Percentiles rank a stretch among this genome's conserved stretches.
Evolutionary conservation across 2,888 invertebrate genomes (phyloP).

Genomic region (Cephus runcator): DNA sequence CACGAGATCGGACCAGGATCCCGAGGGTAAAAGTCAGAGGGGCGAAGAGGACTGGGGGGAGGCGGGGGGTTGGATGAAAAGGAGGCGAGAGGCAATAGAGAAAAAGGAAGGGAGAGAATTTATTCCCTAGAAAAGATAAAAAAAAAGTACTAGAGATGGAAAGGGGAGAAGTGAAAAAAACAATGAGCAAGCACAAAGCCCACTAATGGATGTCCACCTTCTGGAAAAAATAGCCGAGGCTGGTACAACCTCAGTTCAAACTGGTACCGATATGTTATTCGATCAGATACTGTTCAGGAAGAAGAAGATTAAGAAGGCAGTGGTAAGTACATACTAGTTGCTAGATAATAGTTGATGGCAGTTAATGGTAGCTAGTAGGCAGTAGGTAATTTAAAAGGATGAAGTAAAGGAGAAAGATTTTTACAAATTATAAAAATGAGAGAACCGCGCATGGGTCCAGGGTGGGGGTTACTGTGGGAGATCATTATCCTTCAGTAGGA

Average conservation of each 20-base stretch:
- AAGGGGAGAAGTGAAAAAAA: neutral
- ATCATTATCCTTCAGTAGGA: neutral
- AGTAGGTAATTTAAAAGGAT: neutral
- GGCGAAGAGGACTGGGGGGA: conserved; percentile 14
- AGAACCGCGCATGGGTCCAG: neutral
- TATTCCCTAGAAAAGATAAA: neutral
- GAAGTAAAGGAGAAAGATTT: neutral
- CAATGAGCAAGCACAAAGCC: conserved; percentile 50
- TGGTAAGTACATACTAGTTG: neutral
- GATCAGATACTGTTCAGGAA: neutral
- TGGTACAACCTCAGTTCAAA: neutral
- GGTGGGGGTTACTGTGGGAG: neutral
- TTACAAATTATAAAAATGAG: neutral
- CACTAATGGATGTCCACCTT: conserved; percentile 65
- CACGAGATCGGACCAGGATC: neutral
- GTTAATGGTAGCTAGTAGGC: neutral
- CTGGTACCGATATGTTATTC: neutral
- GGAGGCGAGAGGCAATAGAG: neutral
- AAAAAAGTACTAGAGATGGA: conserved; percentile 11
- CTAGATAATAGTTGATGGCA: neutral
- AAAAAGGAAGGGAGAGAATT: conserved; percentile 12
- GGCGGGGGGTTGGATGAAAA: neutral
- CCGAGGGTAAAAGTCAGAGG: conserved; percentile 12
- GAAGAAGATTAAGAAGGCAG: neutral
- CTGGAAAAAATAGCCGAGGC: conserved; percentile 56